These are phyloP conservation scores for Chloropsis hardwickii DNA, from an alignment of 2,113 vertebrate genomes.

Conservation along the genomic window DNA sequence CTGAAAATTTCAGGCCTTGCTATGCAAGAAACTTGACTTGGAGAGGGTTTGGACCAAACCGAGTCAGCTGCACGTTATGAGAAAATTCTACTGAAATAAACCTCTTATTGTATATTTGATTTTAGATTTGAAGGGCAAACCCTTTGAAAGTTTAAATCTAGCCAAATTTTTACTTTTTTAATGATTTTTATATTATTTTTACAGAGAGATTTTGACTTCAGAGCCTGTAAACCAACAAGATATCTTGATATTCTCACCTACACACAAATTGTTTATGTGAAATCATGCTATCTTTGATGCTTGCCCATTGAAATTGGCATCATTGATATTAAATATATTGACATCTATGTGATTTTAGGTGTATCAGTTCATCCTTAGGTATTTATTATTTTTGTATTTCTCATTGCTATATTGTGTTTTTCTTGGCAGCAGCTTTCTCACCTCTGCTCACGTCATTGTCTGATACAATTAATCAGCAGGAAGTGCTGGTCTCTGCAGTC, in stretches of 20 bases:
- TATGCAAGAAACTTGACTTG: background rate
- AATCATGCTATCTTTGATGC: background rate
- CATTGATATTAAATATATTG: background rate
- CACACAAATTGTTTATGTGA: background rate
- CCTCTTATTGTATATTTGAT: background rate
- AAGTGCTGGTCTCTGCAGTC: background rate
- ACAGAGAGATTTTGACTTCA: background rate
- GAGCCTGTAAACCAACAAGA: background rate
- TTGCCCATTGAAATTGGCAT: background rate
- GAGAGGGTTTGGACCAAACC: background rate
- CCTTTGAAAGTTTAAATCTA: background rate
- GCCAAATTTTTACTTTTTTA: background rate
- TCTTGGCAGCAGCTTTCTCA: slow-evolving; percentile 2
- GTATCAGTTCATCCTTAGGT: background rate
- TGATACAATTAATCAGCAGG: slow-evolving; percentile 11
- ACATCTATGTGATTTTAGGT: background rate
- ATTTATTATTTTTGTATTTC: background rate
- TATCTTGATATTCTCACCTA: background rate
- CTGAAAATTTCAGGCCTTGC: background rate
- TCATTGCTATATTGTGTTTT: background rate
- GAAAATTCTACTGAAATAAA: background rate
- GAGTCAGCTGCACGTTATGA: background rate
- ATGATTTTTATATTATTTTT: background rate
- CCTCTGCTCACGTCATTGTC: background rate
- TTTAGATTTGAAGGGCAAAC: background rate